These are phyloP conservation scores for Elegia similella DNA, from an alignment of 2,888 invertebrate species.

Conservation along the genomic window DNA sequence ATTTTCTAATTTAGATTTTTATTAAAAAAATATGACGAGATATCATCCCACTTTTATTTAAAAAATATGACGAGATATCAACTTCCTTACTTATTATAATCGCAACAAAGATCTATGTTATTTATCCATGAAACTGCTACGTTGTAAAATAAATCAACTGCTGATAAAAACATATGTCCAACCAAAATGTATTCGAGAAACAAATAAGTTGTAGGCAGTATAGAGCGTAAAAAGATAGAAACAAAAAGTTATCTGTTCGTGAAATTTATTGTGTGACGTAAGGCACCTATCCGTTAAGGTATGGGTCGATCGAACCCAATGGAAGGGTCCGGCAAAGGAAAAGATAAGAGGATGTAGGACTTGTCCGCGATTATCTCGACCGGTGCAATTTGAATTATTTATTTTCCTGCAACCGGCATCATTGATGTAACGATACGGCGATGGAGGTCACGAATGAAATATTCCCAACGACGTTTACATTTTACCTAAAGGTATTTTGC, in stretches of 20 bases:
- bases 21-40: no score
- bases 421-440: conserved; percentile 9
- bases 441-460: not conserved
- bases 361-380: conserved; percentile 36
- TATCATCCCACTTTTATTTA: no score
- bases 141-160: not conserved
- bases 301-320: conserved; percentile 17
- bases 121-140: no score
- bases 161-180: not conserved
- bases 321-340: conserved; percentile 23
- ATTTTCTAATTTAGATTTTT: no score
- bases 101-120: no score
- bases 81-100: no score
- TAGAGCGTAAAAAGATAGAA: conserved; percentile 9
- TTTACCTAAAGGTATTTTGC: not conserved
- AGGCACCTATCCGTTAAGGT: conserved; percentile 14
- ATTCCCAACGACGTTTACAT: not conserved
- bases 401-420: conserved; percentile 23
- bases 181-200: not conserved
- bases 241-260: conserved; percentile 6
- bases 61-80: no score
- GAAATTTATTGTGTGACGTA: conserved; percentile 17
- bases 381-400: conserved; percentile 35
- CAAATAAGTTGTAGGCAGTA: conserved; percentile 11
- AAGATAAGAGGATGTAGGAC: conserved; percentile 34